A percentile compares a stretch with the other conserved stretches of the same genome.
Evolutionary conservation across 1,140 invertebrate genomes (phyloP).

Genomic region (Drosophila equinoxialis): DNA sequence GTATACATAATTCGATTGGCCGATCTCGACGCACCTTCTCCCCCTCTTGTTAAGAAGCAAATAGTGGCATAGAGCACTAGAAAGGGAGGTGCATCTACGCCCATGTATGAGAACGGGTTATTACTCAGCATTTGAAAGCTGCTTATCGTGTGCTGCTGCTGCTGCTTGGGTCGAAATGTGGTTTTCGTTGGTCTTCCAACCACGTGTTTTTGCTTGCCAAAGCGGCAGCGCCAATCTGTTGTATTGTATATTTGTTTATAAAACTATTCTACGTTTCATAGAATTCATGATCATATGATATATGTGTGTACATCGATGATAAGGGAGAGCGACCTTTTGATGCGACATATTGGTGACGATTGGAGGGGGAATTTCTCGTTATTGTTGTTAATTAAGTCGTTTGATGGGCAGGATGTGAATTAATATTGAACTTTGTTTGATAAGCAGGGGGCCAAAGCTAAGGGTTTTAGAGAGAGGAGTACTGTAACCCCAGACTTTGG

Average conservation of each 20-base stretch:
- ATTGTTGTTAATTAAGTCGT: slow-evolving; percentile 56
- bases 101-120: slow-evolving; percentile 14
- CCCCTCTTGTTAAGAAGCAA: not conserved
- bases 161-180: not conserved
- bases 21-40: not conserved
- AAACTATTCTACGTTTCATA: slow-evolving; percentile 4
- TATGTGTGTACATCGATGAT: slow-evolving; percentile 27
- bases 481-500: not conserved
- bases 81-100: slow-evolving; percentile 10
- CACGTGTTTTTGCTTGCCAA: slow-evolving; percentile 4
- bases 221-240: not conserved
- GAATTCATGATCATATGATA: slow-evolving; percentile 1
- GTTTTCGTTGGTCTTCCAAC: slow-evolving; percentile 20
- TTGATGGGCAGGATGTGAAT: slow-evolving; percentile 29
- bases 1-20: not conserved
- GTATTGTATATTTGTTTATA: slow-evolving; percentile 1
- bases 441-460: not conserved
- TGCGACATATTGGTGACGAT: slow-evolving; percentile 47
- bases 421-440: slow-evolving; percentile 12
- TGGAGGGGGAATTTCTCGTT: slow-evolving; percentile 31
- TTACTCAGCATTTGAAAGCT: slow-evolving; percentile 31
- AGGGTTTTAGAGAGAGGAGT: not conserved
- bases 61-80: not conserved
- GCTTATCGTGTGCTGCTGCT: slow-evolving; percentile 1
- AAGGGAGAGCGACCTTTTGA: slow-evolving; percentile 44